These are phyloP conservation scores for Cervus canadensis DNA, from an alignment of 2,113 vertebrate species.

Conservation along the genomic window DNA sequence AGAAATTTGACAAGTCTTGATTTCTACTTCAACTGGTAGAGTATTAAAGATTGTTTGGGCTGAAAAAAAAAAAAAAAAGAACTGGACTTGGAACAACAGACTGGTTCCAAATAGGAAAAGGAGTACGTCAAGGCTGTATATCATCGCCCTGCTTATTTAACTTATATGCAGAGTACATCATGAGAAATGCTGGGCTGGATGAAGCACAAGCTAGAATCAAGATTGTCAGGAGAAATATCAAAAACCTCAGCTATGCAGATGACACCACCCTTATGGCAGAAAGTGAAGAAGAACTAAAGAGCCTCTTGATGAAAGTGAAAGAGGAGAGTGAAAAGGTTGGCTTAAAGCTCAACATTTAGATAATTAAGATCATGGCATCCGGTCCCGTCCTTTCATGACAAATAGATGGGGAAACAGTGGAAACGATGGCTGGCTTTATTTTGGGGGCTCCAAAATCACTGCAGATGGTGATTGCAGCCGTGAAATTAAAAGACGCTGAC, in stretches of 20 bases:
- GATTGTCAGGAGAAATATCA: fast-evolving
- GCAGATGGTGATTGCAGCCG: not conserved
- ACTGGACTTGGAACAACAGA: not conserved
- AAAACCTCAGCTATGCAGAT: not conserved
- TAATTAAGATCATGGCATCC: not conserved
- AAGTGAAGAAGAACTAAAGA: not conserved
- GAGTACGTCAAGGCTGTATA: fast-evolving
- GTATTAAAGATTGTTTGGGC: no score
- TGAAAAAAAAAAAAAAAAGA: not conserved
- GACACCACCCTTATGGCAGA: not conserved
- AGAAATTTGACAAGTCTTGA: not conserved
- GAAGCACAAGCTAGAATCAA: not conserved
- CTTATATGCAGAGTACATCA: not conserved
- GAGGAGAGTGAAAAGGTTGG: not conserved
- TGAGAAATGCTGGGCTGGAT: not conserved
- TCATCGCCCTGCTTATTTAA: not conserved
- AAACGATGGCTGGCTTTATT: not conserved
- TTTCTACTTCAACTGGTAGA: no score
- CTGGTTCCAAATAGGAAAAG: not conserved
- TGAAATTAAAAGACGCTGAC: not conserved
- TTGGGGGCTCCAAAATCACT: not conserved
- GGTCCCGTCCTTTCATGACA: not conserved
- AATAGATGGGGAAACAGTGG: not conserved
- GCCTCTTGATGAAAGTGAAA: not conserved
- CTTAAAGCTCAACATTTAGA: not conserved